Base-by-base conservation (phyloP, 2,888 invertebrate genomes). In the Hoplodrina blanda region DNA sequence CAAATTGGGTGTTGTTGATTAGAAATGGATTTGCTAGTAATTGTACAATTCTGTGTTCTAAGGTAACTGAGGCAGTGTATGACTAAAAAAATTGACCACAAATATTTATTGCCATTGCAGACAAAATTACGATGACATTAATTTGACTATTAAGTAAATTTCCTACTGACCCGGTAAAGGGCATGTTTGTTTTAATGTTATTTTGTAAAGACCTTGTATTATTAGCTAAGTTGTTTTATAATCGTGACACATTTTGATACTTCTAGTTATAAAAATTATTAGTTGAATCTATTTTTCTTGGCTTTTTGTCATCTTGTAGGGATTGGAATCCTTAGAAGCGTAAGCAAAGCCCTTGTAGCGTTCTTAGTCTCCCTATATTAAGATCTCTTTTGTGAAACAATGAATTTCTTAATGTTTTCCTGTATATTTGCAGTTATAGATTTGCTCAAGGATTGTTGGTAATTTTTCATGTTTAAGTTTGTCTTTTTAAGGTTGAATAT, bases 381-480 rank as follows among this genome's bases (percentile, higher is more conserved):
- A 91, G 91, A 90, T 92, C 90, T 91, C 88, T 87, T 85, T 80
- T 88, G 87, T 89, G 86, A 85, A 90, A 90, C 93, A 93, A 93
- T 94, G 92, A 90, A 91, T 92, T 92, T 91, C 90, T 85, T 87
- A 76, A 80, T 76, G 61, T 80, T 81, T 82, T 71, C 81, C 53
- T 76, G 64, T 86, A 79, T 83, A 84, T 81, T 82, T 74, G 70
- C 75, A 71, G 71, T 81, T 82, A 80, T 69, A 72, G 69, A 82
- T 85, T 92, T 94, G 94, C 94, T 94, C 94, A 94, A 94, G 92
- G 91, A 92, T 85, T 92, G 91, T 92, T 93, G 87, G 78, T 86
- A 83, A 73, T 75, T 76, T 76, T 68, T 81, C 80, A 83, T 79
- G 74, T 84, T 74, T 81, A 85, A 86, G 85, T 85, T 85, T 84